phyloP scores from a whole-genome alignment of 2,797 vertebrate genomes.

The Anisognathus igniventris region DNA sequence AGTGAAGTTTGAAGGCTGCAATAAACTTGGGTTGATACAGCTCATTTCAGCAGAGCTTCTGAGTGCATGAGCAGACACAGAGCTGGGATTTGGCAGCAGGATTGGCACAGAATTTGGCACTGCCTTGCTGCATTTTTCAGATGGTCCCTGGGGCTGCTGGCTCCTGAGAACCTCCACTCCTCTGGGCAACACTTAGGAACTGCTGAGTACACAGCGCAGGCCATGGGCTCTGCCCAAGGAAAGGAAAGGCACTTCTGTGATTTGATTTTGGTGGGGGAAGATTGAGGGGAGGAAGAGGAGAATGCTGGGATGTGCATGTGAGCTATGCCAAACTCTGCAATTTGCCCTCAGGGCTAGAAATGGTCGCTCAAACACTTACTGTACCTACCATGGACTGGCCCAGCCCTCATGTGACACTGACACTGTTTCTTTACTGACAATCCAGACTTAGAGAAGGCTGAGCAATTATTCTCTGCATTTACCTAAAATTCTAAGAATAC shows the following conservation, averaged over 20 bases:
- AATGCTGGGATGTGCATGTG: not conserved
- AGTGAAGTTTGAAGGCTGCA: not conserved
- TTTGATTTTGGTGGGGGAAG: not conserved
- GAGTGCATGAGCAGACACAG: not conserved
- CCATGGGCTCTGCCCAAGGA: not conserved
- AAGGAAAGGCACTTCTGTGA: not conserved
- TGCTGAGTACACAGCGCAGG: not conserved
- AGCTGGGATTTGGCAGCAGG: not conserved
- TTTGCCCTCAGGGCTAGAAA: not conserved
- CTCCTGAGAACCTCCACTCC: not conserved
- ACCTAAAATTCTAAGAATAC: not conserved
- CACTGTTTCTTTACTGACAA: not conserved
- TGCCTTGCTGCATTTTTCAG: not conserved
- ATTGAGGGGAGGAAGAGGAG: not conserved
- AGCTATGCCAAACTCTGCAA: not conserved
- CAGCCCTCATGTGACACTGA: not conserved
- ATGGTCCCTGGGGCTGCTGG: not conserved
- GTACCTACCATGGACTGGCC: not conserved
- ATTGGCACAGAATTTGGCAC: not conserved
- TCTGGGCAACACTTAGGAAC: not conserved
- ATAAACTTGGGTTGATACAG: not conserved
- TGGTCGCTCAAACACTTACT: not conserved
- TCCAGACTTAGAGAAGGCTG: not conserved
- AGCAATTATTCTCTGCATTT: not conserved
- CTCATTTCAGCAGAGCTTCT: not conserved